These are phyloP conservation scores for Suricata suricatta DNA, from an alignment of 2,113 vertebrate genomes.

Conservation along the genomic window DNA sequence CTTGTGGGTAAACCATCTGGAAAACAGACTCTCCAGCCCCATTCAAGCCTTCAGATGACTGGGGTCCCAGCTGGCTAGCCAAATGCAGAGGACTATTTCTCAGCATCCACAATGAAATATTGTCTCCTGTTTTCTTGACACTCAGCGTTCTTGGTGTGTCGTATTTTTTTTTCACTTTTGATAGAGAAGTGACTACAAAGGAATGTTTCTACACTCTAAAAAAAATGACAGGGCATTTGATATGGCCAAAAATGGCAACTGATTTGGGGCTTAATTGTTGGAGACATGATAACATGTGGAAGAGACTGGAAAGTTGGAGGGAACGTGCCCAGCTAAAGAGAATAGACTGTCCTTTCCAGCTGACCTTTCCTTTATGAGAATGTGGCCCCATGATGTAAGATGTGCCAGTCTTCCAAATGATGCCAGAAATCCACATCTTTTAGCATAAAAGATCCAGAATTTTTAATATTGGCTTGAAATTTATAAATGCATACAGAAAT, in stretches of 20 bases:
- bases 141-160: neutral
- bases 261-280: neutral
- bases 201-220: neutral
- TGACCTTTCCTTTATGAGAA: neutral
- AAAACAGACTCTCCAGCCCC: neutral
- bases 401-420: neutral
- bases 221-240: neutral
- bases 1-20: neutral
- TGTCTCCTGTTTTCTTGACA: neutral
- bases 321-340: too few relatives aligned
- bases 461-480: slow-evolving; percentile 5
- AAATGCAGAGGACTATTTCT: neutral
- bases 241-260: neutral
- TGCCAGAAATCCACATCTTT: neutral
- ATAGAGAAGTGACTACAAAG: neutral
- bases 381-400: neutral
- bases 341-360: neutral
- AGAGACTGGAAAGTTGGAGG: neutral
- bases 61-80: neutral
- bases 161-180: neutral
- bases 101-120: neutral
- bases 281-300: neutral
- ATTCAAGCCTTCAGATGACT: neutral
- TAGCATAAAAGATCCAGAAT: neutral
- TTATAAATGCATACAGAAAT: neutral